A percentile compares a stretch with the other conserved stretches of the same genome.
These are phyloP conservation scores for Phoeniculus purpureus DNA, from an alignment of 2,797 vertebrate genomes.

Conservation along the genomic window DNA sequence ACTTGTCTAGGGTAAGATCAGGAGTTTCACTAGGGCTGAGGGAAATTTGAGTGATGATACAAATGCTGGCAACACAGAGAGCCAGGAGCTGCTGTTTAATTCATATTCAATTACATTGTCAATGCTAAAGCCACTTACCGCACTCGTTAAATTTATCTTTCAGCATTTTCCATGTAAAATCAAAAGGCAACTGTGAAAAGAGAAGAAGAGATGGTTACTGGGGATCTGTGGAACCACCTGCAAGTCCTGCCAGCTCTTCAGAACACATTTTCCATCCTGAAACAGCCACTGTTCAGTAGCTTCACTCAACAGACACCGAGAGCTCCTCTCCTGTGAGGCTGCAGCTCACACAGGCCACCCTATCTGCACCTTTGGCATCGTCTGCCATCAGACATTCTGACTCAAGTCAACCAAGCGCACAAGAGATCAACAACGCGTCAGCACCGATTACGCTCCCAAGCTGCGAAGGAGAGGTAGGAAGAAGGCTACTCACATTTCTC, in stretches of 20 bases:
- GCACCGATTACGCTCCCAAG: rapidly evolving
- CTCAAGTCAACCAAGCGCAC: rapidly evolving
- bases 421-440: rapidly evolving
- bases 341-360: neutral
- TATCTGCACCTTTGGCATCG: neutral
- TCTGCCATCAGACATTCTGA: rapidly evolving
- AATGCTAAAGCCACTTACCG: conserved; percentile 80
- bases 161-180: conserved; percentile 98
- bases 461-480: neutral
- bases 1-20: neutral
- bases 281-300: neutral
- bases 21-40: neutral
- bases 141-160: conserved; percentile 98
- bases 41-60: neutral
- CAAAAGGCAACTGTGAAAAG: conserved; percentile 90
- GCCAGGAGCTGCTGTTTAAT: neutral
- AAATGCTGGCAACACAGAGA: neutral
- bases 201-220: neutral
- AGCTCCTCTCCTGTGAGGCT: neutral
- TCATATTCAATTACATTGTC: neutral
- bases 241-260: neutral
- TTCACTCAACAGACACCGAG: neutral
- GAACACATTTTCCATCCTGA: rapidly evolving
- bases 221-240: neutral
- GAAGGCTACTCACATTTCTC: conserved; percentile 88